Conservation (phyloP, 2,113 vertebrate species). For the Podarcis raffonei region DNA sequence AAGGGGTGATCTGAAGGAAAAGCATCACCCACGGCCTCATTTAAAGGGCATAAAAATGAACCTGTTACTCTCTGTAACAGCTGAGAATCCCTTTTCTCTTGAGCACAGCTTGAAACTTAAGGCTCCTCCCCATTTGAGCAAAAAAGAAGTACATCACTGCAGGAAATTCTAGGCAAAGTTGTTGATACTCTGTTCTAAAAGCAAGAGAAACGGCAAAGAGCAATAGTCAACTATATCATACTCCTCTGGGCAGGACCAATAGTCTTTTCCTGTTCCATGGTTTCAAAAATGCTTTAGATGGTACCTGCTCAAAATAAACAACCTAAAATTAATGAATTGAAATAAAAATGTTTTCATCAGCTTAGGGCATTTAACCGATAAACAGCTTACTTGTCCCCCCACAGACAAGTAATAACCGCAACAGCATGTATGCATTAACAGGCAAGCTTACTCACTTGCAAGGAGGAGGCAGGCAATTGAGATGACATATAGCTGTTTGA, state of each 20-base stretch:
- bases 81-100: background rate
- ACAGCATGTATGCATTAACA: background rate
- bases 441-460: slow-evolving; percentile 82
- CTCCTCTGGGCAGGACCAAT: too few relatives aligned
- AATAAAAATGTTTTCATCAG: too few relatives aligned
- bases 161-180: background rate
- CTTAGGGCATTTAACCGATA: background rate
- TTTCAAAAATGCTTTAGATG: too few relatives aligned
- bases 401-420: background rate
- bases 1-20: background rate
- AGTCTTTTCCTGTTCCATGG: too few relatives aligned
- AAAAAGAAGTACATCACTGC: background rate
- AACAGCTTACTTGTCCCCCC: background rate
- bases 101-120: background rate
- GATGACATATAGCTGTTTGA: slow-evolving; percentile 85
- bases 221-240: too few relatives aligned
- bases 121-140: background rate
- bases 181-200: background rate
- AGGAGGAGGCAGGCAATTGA: slow-evolving; percentile 89
- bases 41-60: background rate
- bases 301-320: too few relatives aligned
- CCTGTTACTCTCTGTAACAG: background rate
- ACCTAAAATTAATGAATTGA: too few relatives aligned
- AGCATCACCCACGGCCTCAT: background rate
- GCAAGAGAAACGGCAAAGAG: background rate